Base-by-base conservation (phyloP, 2,888 invertebrate genomes). In the Epirrita christyi region DNA sequence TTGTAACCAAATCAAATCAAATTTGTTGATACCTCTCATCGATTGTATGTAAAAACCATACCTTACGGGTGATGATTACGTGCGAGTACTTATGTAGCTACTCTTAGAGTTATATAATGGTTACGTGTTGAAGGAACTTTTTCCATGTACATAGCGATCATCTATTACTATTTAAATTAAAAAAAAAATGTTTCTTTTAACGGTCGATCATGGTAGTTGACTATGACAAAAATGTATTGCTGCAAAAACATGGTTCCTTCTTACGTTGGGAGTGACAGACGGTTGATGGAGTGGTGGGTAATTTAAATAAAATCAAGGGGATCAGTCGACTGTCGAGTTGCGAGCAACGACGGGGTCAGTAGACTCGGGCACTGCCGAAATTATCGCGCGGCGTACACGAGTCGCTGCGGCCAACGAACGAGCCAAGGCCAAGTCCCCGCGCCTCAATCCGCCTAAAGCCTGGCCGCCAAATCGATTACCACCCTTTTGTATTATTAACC, bases 271-370 rank as follows among this genome's bases (percentile, higher is more conserved):
- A 60, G 67, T 66, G 67, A 68, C 67, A 63, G 71, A 70, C 73
- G 69, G 72, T 75, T 76, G 75, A 68, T 70, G 61, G 74, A 75
- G 76, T 78, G 68, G 76, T 78, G 68, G 72, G 67, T 71, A 78
- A 86, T 88, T 91, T 90, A 85, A 91, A 91, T 91, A 89, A 88
- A 91, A 87, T 87, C 87, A 88, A 90, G 90, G 85, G 84, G 86
- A 88, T 86, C 80, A 86, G 86, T 88, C 83, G 86, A 84, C 80
- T 86, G 86, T 88, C 83, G 86, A 84, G 88, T 87, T 86, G 88
- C 85, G 83, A 88, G 86, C 87, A 85, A 76, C 83, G 73, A 75
- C 82, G 91, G 90, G 91, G 91, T 91, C 91, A 91, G 88, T 90
- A 90, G 80, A 88, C 90, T 86, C 84, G 65, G 70, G 72, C 80